Evolutionary conservation across 2,113 vertebrate species (phyloP), one percentile per base, ranked within the genome.

Genomic region (Protomyctophum bolini): DNA sequence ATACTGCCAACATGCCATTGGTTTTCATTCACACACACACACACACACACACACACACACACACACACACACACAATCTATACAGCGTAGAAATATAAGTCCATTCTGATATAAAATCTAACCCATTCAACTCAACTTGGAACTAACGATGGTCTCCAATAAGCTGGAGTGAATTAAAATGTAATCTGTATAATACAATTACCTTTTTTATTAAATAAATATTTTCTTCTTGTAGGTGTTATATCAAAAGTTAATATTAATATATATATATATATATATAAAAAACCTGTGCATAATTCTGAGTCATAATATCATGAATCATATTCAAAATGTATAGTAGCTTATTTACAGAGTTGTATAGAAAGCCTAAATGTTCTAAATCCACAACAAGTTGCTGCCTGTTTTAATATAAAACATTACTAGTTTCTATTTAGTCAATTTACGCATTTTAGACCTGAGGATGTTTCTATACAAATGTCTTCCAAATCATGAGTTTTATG

Each of bases 381-480:
- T 75, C 54, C 65, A 70, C 57, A 73, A 49, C 28, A 62, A 21
- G 64, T 49, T 63, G n/a, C 56, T 45, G 29, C 59, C 67, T 86
- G 91, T 93, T 93, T 94, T 93, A 92, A 92, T 91, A 84, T 93
- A 93, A 94, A 92, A 93, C 91, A 90, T 21, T 72, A 72, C 76
- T 81, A 41, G 33, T 4, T 41, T 41, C 4, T 6, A 68, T 72
- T 73, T 60, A 72, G 9, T 69, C 41, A 41, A 41, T 41, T 41
- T 21, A 21, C 21, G 1, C 21, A 21, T 21, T 21, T 21, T 21
- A 21, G 21, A 21, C 21, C 21, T 21, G 21, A 21, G 21, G 21
- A 21, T 21, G 21, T 1, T 21, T 21, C 21, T 21, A 21, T 21
- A 21, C 21, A 21, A 21, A 21, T 21, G 21, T 21, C 21, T 21